Conservation (phyloP, 2,797 vertebrate genomes). For the Gambusia yucatana region DNA sequence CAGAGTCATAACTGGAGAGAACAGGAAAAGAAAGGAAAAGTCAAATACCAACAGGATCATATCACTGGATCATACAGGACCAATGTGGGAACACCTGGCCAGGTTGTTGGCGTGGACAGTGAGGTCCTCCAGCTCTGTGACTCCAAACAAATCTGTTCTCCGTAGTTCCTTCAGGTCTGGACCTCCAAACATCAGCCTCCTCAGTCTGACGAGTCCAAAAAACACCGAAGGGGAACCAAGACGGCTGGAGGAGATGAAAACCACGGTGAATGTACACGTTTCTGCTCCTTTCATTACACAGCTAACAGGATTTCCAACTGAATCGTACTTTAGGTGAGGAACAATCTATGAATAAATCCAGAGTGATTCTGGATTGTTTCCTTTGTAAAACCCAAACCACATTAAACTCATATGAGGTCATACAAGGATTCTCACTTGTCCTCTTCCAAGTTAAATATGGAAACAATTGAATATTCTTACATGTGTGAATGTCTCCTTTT, state of each 20-base stretch:
- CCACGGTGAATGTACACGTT: neutral
- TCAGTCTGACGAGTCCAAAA: constrained; percentile 37
- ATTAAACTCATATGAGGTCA: neutral
- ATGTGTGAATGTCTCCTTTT: too few species aligned
- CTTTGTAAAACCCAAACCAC: neutral
- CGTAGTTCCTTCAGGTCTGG: constrained; percentile 50
- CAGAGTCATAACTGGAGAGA: constrained; percentile 55
- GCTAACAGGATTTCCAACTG: neutral
- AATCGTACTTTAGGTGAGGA: neutral
- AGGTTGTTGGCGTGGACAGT: constrained; percentile 59
- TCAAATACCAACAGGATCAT: neutral
- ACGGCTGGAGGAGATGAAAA: constrained; percentile 27
- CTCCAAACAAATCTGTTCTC: constrained; percentile 51
- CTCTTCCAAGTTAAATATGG: neutral
- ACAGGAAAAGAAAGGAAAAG: neutral
- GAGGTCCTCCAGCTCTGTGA: constrained; percentile 62
- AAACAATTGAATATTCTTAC: neutral
- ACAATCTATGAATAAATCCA: neutral
- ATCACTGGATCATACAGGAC: neutral
- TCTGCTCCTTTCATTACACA: neutral
- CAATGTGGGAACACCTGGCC: constrained; percentile 24
- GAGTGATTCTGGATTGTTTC: neutral
- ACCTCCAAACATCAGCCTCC: constrained; percentile 58
- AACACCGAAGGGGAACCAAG: constrained; percentile 41
- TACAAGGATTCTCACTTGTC: neutral